Evolutionary conservation across 2,888 invertebrate genomes (phyloP).

Genomic region (Chrysomela aeneicollis): DNA sequence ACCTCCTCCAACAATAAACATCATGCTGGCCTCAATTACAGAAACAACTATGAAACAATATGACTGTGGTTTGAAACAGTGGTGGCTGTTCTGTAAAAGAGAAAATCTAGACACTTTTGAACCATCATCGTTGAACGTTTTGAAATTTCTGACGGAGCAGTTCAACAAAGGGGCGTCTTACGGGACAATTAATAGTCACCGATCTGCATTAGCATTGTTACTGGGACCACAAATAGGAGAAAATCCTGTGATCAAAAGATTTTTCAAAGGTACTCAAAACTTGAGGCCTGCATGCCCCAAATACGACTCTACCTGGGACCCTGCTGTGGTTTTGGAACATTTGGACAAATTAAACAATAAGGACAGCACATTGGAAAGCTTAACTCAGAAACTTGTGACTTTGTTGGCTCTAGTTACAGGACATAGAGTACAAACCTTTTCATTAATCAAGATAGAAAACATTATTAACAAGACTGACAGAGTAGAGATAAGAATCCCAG

Average conservation of each 20-base stretch:
- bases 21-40: background rate
- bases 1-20: background rate
- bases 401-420: no score
- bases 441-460: no score
- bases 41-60: background rate
- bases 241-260: background rate
- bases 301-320: conserved; percentile 23
- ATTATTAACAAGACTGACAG: no score
- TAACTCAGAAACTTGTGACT: no score
- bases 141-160: background rate
- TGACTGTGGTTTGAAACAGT: background rate
- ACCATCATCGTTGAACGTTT: background rate
- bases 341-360: background rate
- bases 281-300: conserved; percentile 15
- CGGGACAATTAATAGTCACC: background rate
- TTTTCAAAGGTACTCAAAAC: conserved; percentile 22
- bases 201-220: conserved; percentile 15
- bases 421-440: no score
- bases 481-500: no score
- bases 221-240: background rate
- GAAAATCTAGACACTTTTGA: background rate
- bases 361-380: no score
- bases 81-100: background rate
- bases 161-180: conserved; percentile 12
- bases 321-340: conserved; percentile 2